Percentiles rank a stretch among this genome's conserved stretches.
Evolutionary conservation across 1,140 invertebrate species (phyloP).

Genomic region (Euwallacea similis): DNA sequence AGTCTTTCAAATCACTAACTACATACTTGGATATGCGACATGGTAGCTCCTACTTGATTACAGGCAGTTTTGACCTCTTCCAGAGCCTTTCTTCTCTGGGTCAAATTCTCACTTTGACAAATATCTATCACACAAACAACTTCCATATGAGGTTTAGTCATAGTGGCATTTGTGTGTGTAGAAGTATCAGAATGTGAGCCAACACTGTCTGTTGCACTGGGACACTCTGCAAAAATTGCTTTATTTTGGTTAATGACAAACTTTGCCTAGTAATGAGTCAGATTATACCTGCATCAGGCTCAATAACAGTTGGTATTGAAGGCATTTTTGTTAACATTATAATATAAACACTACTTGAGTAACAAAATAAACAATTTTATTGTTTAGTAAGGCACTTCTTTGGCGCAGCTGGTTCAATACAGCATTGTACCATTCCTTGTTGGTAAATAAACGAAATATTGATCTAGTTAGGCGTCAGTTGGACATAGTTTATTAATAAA

Average conservation of each 20-base stretch:
- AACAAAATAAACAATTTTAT: constrained; percentile 40
- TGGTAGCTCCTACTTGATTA: constrained; percentile 73
- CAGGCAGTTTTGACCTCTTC: constrained; percentile 85
- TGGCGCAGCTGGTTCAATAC: constrained; percentile 19
- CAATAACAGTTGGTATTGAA: constrained; percentile 44
- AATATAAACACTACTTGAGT: constrained; percentile 36
- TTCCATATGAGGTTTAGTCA: constrained; percentile 73
- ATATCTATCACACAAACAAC: constrained; percentile 89
- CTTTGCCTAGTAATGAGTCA: constrained; percentile 41
- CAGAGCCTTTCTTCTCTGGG: constrained; percentile 75
- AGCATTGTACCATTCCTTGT: constrained; percentile 13
- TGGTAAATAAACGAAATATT: constrained; percentile 21
- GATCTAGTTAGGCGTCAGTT: constrained; percentile 38
- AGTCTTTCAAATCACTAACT: background rate
- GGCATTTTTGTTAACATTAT: constrained; percentile 43
- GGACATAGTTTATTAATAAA: constrained; percentile 34
- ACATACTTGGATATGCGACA: constrained; percentile 79
- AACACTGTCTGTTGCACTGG: constrained; percentile 71
- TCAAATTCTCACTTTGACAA: constrained; percentile 66
- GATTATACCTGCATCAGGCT: constrained; percentile 49
- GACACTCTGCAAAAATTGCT: constrained; percentile 55
- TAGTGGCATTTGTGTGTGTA: constrained; percentile 59
- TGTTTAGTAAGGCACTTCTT: constrained; percentile 27
- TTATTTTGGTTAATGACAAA: constrained; percentile 45
- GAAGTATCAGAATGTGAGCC: constrained; percentile 73